Evolutionary conservation across 2,113 vertebrate genomes (phyloP), one percentile per base, ranked within the genome.

Genomic region (Ictalurus punctatus): DNA sequence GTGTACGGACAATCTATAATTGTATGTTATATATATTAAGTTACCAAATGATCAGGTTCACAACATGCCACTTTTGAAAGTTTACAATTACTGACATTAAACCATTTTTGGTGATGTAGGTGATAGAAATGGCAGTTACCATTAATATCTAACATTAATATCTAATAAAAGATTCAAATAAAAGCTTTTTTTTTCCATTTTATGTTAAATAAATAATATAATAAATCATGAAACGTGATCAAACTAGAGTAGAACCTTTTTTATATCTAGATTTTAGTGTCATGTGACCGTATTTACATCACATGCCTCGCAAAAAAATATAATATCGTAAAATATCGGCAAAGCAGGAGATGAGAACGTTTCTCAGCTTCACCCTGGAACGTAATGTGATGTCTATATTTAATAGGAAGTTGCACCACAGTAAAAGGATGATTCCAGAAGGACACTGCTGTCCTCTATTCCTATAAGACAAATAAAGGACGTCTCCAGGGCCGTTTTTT

Each of bases 381-480:
- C 21, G 23, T 40, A 40, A 74, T 40, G 7, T 48, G 74, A 14
- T 27, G 37, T 4, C 9, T 44, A 25, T 78, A 78, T 78, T 78
- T 78, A 78, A 48, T 44, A 54, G 23, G 10, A 79, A 6, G 27
- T 79, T 79, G 25, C 79, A 81, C 52, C 16, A 34, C 27, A 30
- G 52, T 81, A 1, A 79, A 79, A n/a, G 74, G 74, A 27, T 52
- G 52, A 78, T 44, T 30, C 19, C n/a, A 19, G 52, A n/a, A n/a
- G 76, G 48, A 81, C 7, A 0, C 27, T 19, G 52, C 79, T 58
- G 52, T 23, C n/a, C 79, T 81, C 12, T n/a, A 54, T 54, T 79
- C 48, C 48, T 54, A n/a, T 54, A 79, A 79, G 76, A 79, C 40
- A 14, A 79, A 79, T 54, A 67, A 65, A 65, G 63, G 83, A 85